Evolutionary conservation across 1,140 invertebrate genomes (phyloP), one percentile per base, ranked within the genome.

Genomic region (Macrobrachium rosenbergii): DNA sequence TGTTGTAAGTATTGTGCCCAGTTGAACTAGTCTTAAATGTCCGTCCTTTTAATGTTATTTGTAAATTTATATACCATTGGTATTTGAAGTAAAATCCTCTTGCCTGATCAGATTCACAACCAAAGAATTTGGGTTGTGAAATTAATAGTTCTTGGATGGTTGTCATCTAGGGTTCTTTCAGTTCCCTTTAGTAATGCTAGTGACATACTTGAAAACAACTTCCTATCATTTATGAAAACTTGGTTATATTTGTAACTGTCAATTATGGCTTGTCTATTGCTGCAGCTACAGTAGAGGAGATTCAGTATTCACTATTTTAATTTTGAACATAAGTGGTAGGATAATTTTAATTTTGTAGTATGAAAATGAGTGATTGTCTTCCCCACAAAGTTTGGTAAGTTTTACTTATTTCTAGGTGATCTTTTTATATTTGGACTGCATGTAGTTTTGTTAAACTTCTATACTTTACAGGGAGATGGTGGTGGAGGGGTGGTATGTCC

Each of bases 401-500:
- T 37, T n/a, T 37, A 37, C 28, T 37, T 37, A 37, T 1, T 37
- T 37, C 28, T 37, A 37, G 28, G 28, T 37, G 28, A 37, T 37
- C 28, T 37, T 37, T 37, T 37, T 37, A 37, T 3, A 37, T 37
- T 37, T 37, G 28, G 28, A 37, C 28, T 37, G 28, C 1, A 37
- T 37, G 28, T 37, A 37, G 28, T 37, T 37, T 37, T 37, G 3
- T 37, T 5, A 52, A 52, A 52, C 7, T 52, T 12, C 6, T 52
- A 52, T 52, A 52, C 12, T 58, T 64, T 14, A 6, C 72, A 88
- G 87, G 87, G 87, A 5, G 87, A 88, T 59, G 82, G 87, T 23
- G 87, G 87, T 1, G 87, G 87, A 60, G 82, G 76, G 16, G 87
- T 88, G 52, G 82, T 88, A 10, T 88, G 87, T 58, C 87, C 87